phyloP scores from a whole-genome alignment of 2,888 invertebrate species.

The Macaria notata region DNA sequence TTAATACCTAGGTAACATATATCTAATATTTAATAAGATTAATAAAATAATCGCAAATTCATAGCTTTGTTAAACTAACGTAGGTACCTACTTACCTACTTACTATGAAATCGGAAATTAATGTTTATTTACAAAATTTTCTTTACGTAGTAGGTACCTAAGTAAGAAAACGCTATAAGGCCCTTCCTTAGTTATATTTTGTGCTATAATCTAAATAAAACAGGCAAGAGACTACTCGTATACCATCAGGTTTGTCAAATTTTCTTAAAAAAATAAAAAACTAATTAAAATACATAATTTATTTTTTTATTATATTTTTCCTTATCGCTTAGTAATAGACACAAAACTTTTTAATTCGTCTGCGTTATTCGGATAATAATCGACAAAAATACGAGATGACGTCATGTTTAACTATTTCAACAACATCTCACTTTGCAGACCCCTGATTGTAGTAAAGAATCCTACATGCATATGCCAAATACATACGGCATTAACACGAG shows the following conservation, averaged over 20 bases:
- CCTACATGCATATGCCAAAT: no score
- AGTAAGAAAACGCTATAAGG: neutral
- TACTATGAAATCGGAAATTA: no score
- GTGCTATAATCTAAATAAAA: neutral
- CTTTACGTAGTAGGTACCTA: neutral
- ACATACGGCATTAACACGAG: no score
- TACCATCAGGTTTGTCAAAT: no score
- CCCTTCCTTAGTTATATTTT: neutral
- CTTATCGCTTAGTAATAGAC: neutral
- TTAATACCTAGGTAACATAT: neutral
- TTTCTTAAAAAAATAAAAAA: no score
- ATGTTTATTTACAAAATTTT: no score
- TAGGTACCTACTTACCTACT: neutral
- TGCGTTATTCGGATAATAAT: conserved; percentile 33
- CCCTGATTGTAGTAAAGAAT: no score
- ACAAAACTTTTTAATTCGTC: conserved; percentile 4
- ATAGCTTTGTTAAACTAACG: neutral
- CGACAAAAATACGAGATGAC: conserved; percentile 65
- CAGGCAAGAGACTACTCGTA: neutral
- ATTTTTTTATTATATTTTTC: no score
- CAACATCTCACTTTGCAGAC: no score
- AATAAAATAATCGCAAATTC: neutral
- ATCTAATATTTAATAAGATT: no score
- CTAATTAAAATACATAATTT: no score
- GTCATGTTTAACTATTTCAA: conserved; percentile 55